Conservation (phyloP, 2,113 vertebrate genomes). For the Mionectes macconnelli region DNA sequence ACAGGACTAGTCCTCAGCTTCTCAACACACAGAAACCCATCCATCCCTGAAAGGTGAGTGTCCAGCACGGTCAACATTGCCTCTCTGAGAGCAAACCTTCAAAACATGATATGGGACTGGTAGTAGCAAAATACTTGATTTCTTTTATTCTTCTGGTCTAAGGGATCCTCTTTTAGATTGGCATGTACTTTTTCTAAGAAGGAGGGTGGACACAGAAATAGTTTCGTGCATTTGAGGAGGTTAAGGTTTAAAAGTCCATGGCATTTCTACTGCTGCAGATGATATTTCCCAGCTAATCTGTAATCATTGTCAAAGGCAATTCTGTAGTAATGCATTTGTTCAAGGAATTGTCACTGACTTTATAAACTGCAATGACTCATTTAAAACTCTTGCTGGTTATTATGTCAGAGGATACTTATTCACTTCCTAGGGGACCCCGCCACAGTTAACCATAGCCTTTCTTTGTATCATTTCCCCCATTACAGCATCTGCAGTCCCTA, state of each 20-base stretch:
- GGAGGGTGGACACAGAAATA: background rate
- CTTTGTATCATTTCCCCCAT: background rate
- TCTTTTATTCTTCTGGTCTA: background rate
- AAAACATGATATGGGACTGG: background rate
- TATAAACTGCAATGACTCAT: background rate
- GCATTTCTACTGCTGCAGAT: background rate
- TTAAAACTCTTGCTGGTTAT: background rate
- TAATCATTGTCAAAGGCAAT: background rate
- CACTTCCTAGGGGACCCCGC: background rate
- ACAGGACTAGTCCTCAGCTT: background rate
- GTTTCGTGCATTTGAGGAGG: background rate
- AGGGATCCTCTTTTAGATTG: background rate
- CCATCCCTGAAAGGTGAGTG: background rate
- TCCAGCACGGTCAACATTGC: no score
- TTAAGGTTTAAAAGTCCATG: background rate
- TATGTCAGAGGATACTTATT: background rate
- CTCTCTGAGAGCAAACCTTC: background rate
- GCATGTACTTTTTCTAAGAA: background rate
- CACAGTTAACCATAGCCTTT: background rate
- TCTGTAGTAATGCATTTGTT: background rate
- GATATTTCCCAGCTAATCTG: background rate
- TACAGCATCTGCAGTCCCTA: background rate
- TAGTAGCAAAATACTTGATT: background rate
- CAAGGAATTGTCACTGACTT: background rate
- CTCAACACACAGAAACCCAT: background rate